Evolutionary conservation across 1,140 invertebrate genomes (phyloP).

Genomic region (Drosophila albomicans): DNA sequence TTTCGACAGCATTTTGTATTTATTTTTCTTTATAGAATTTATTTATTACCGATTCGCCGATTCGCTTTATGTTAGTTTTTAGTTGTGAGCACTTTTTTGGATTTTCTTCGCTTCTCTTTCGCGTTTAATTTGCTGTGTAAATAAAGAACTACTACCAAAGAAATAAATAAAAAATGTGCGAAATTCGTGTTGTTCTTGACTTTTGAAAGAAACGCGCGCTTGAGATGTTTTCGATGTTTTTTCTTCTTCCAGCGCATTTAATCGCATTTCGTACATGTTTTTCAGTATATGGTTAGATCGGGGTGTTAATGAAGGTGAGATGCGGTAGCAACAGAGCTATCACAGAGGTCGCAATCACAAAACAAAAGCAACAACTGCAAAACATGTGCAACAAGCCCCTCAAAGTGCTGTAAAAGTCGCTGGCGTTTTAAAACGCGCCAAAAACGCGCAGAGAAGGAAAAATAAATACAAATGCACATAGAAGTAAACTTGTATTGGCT

Average conservation of each 20-base stretch:
- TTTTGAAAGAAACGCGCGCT: constrained; percentile 42
- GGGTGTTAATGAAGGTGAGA: constrained; percentile 48
- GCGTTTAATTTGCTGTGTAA: constrained; percentile 25
- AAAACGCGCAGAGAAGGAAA: constrained; percentile 11
- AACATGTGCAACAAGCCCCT: constrained; percentile 15
- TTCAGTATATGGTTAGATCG: constrained; percentile 15
- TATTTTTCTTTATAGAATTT: constrained; percentile 11
- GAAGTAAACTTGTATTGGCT: constrained; percentile 20
- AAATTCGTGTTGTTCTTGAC: constrained; percentile 61
- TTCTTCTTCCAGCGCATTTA: constrained; percentile 21
- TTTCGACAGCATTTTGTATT: constrained; percentile 2
- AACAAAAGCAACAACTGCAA: constrained; percentile 3
- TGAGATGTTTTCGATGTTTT: not conserved
- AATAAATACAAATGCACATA: constrained; percentile 2
- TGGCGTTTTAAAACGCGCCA: constrained; percentile 24
- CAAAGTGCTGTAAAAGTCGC: constrained; percentile 13
- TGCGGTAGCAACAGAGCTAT: not conserved
- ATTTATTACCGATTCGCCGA: not conserved
- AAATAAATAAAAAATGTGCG: constrained; percentile 42
- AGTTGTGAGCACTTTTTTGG: constrained; percentile 9
- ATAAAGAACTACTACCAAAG: constrained; percentile 9
- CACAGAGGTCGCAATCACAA: constrained; percentile 30
- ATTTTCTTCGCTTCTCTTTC: constrained; percentile 19
- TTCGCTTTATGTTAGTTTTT: constrained; percentile 1
- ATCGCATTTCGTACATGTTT: constrained; percentile 26